A percentile compares a stretch with the other conserved stretches of the same genome.
Conservation (phyloP, 2,113 vertebrate species). For the Cottus gobio region DNA sequence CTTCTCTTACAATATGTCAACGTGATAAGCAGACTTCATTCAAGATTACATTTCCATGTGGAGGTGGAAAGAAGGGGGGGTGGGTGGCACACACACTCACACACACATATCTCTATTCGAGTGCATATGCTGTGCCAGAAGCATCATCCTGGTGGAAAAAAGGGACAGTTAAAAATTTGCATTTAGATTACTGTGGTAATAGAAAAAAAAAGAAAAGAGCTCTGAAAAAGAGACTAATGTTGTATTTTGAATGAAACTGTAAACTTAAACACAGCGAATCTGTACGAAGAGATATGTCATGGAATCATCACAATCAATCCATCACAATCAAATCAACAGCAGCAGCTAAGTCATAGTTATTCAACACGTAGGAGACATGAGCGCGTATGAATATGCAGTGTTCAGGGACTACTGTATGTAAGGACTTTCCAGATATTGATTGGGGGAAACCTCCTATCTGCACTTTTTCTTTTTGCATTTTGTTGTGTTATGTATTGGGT, state of each 20-base stretch:
- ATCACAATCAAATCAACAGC: conserved; percentile 30
- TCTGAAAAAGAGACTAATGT: conserved; percentile 76
- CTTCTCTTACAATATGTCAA: conserved; percentile 54
- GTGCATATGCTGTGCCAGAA: conserved; percentile 72
- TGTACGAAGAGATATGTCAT: conserved; percentile 45
- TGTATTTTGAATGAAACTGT: conserved; percentile 76
- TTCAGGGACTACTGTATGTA: not conserved
- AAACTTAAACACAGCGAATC: conserved; percentile 75
- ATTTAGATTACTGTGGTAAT: conserved; percentile 88
- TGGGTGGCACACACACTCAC: no score
- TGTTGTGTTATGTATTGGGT: no score
- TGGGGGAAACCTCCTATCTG: no score
- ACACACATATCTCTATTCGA: conserved; percentile 70
- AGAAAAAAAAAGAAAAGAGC: conserved; percentile 83
- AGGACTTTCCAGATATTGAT: no score
- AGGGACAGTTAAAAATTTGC: conserved; percentile 83
- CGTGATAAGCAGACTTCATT: conserved; percentile 64
- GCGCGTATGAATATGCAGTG: not conserved
- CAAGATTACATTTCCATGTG: conserved; percentile 54
- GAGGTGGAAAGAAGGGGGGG: conserved; percentile 36
- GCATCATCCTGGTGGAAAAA: conserved; percentile 74
- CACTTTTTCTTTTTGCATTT: no score
- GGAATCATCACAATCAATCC: conserved; percentile 44
- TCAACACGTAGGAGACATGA: not conserved
- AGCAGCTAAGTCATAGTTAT: not conserved